Percentiles rank a stretch among this genome's conserved stretches.
Evolutionary conservation across 1,140 invertebrate species (phyloP).

Genomic region (Diplogasteroides magnus): DNA sequence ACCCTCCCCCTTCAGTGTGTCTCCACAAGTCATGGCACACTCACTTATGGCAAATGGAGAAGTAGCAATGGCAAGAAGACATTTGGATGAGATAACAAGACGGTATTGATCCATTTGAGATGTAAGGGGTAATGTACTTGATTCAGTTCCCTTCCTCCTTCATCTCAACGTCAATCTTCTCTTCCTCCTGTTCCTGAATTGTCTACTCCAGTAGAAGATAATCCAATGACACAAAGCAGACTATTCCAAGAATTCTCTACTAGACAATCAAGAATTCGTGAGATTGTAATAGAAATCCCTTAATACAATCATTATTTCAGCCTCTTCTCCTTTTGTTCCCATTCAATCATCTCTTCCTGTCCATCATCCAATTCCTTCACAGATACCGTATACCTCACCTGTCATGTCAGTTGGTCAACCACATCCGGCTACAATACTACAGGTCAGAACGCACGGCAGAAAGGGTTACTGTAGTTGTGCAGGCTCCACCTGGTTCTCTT

Average conservation of each 20-base stretch:
- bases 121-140: not conserved
- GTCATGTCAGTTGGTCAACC: constrained; percentile 5
- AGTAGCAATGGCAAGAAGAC: constrained; percentile 24
- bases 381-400: too few relatives aligned
- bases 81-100: constrained; percentile 44
- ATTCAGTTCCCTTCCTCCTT: not conserved
- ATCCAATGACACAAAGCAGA: constrained; percentile 41
- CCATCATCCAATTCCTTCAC: too few relatives aligned
- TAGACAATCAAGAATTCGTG: too few relatives aligned
- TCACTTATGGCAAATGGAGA: constrained; percentile 7
- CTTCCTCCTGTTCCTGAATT: constrained; percentile 43
- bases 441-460: constrained; percentile 3
- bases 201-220: constrained; percentile 27
- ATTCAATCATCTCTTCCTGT: too few relatives aligned
- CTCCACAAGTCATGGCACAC: constrained; percentile 28
- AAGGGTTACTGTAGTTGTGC: too few relatives aligned
- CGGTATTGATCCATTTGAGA: constrained; percentile 16
- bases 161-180: constrained; percentile 18
- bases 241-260: constrained; percentile 49
- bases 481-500: too few relatives aligned
- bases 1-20: not conserved
- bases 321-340: too few relatives aligned
- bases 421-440: constrained; percentile 8
- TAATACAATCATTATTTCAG: too few relatives aligned
- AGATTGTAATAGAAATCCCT: too few relatives aligned